These are phyloP conservation scores for Pungitius pungitius DNA, from an alignment of 2,113 vertebrate genomes.

Conservation along the genomic window DNA sequence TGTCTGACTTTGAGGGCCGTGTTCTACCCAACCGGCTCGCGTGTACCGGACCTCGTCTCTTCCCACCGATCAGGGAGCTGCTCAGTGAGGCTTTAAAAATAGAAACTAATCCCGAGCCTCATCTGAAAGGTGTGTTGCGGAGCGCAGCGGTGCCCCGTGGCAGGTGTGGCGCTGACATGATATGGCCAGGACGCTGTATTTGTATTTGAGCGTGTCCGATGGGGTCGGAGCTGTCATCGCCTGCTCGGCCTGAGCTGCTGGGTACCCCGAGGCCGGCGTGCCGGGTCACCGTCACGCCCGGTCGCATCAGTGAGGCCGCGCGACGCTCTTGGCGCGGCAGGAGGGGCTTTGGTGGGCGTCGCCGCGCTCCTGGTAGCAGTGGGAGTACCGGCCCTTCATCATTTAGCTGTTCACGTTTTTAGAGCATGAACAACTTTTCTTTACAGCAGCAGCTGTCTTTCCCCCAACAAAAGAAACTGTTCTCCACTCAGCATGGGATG, in stretches of 20 bases:
- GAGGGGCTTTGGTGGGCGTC: neutral
- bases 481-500: neutral
- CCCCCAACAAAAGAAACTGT: neutral
- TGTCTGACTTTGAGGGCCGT: neutral
- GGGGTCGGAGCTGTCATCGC: constrained; percentile 58
- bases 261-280: constrained; percentile 44
- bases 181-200: constrained; percentile 57
- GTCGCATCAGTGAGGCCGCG: constrained; percentile 32
- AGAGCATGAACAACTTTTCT: constrained; percentile 12
- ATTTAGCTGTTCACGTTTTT: neutral
- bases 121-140: constrained; percentile 44
- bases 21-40: constrained; percentile 3
- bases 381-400: neutral
- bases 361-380: neutral
- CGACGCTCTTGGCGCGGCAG: constrained; percentile 8
- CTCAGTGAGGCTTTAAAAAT: constrained; percentile 38
- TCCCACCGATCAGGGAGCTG: constrained; percentile 37
- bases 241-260: constrained; percentile 53
- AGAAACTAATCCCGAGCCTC: constrained; percentile 61
- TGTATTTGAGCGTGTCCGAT: constrained; percentile 63
- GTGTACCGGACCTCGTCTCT: constrained; percentile 17
- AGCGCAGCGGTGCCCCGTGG: constrained; percentile 56
- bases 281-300: constrained; percentile 62
- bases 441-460: neutral
- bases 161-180: constrained; percentile 55